These are phyloP conservation scores for Helogale parvula DNA, from an alignment of 2,113 vertebrate genomes.

Conservation along the genomic window DNA sequence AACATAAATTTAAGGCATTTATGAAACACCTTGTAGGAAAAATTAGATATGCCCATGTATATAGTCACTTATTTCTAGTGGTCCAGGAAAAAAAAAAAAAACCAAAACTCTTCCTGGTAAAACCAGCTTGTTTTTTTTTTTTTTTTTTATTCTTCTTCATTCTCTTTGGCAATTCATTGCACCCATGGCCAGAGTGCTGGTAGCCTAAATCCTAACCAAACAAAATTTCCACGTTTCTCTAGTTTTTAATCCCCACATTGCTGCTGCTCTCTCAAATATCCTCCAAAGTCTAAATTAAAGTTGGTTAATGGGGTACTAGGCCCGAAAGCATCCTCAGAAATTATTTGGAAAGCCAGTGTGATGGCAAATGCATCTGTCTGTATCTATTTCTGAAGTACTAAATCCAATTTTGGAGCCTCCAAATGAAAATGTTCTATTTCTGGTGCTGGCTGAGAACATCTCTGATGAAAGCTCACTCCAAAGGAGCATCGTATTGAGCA, in stretches of 20 bases:
- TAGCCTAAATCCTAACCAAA: neutral
- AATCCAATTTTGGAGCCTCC: conserved; percentile 32
- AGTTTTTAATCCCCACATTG: neutral
- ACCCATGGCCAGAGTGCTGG: neutral
- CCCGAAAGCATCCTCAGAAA: conserved; percentile 58
- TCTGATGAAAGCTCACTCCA: conserved; percentile 15
- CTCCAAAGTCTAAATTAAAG: neutral
- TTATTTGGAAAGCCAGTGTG: neutral
- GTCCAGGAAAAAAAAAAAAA: neutral
- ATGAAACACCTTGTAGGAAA: neutral
- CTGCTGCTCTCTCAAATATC: neutral
- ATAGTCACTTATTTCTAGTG: neutral
- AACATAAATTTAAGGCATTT: neutral
- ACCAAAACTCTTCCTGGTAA: neutral
- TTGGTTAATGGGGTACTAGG: neutral
- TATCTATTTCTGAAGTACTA: conserved; percentile 43
- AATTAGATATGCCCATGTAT: neutral
- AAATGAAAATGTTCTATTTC: conserved; percentile 53
- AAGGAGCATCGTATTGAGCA: neutral
- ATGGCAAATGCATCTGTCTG: conserved; percentile 10
- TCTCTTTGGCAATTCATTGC: neutral
- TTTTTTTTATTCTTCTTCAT: neutral
- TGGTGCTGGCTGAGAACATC: neutral
- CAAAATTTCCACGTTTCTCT: neutral
- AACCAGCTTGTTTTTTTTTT: neutral